Conservation (phyloP, 2,113 vertebrate genomes). For the Puma concolor region DNA sequence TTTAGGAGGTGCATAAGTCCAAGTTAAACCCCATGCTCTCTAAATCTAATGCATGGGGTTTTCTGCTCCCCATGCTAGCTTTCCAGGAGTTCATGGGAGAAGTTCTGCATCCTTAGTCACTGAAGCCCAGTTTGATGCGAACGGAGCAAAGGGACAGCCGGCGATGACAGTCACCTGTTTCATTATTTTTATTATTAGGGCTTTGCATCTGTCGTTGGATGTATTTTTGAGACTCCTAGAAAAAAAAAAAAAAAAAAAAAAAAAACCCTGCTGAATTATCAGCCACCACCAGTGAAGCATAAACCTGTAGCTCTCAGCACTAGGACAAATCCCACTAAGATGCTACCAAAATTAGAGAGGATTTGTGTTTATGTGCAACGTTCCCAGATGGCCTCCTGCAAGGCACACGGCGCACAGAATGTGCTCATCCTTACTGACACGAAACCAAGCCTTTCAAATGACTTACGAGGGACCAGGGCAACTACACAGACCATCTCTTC, state of each 20-base stretch:
- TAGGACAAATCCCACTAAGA: conserved; percentile 42
- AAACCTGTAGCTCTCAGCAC: neutral
- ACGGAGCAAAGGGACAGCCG: neutral
- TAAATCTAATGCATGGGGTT: neutral
- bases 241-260: neutral
- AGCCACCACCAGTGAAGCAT: neutral
- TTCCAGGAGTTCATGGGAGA: neutral
- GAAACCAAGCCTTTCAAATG: neutral
- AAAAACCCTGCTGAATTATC: conserved; percentile 11
- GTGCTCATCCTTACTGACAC: neutral
- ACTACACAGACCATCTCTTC: neutral
- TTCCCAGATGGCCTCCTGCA: conserved; percentile 33
- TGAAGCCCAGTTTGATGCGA: neutral
- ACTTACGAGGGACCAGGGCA: neutral
- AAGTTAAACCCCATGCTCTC: neutral
- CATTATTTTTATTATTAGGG: neutral
- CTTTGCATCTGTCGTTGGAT: neutral
- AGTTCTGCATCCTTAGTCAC: neutral
- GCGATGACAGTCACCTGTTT: neutral
- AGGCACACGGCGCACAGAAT: neutral
- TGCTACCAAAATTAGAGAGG: conserved; percentile 46
- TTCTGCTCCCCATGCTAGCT: neutral
- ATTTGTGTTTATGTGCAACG: neutral
- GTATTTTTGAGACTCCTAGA: neutral
- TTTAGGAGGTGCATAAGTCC: neutral